Evolutionary conservation across 2,113 vertebrate species (phyloP).

Genomic region (Orientallactaga bullata): DNA sequence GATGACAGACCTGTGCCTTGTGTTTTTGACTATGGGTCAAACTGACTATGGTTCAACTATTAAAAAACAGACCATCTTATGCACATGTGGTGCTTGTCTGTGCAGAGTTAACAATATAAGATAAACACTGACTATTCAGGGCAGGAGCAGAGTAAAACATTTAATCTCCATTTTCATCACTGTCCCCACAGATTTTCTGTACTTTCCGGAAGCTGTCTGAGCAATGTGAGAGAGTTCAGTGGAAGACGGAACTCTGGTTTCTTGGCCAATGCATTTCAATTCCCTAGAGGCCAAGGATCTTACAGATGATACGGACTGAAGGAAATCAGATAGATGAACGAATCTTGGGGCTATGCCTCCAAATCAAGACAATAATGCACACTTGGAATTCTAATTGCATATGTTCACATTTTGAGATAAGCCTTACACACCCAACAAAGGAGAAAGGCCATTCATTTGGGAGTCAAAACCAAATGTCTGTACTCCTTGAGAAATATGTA

Average conservation of each 20-base stretch:
- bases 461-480: conserved; percentile 25
- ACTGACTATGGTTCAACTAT: not conserved
- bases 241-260: conserved; percentile 1
- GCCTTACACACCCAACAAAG: not conserved
- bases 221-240: not conserved
- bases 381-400: not conserved
- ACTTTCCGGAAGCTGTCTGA: not conserved
- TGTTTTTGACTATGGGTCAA: not conserved
- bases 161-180: not conserved
- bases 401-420: conserved; percentile 10
- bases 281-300: not conserved
- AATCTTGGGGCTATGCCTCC: not conserved
- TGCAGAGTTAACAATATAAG: not conserved
- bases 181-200: not conserved
- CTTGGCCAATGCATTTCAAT: not conserved
- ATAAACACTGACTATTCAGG: not conserved
- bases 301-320: not conserved
- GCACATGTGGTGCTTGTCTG: not conserved
- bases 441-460: not conserved
- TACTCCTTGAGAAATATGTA: not conserved
- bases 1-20: not conserved
- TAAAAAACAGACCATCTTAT: not conserved
- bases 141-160: not conserved
- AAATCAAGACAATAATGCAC: not conserved
- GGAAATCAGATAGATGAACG: not conserved